A percentile compares a stretch with the other conserved stretches of the same genome.
phyloP scores from a whole-genome alignment of 2,113 vertebrate species.

The Orientallactaga bullata region DNA sequence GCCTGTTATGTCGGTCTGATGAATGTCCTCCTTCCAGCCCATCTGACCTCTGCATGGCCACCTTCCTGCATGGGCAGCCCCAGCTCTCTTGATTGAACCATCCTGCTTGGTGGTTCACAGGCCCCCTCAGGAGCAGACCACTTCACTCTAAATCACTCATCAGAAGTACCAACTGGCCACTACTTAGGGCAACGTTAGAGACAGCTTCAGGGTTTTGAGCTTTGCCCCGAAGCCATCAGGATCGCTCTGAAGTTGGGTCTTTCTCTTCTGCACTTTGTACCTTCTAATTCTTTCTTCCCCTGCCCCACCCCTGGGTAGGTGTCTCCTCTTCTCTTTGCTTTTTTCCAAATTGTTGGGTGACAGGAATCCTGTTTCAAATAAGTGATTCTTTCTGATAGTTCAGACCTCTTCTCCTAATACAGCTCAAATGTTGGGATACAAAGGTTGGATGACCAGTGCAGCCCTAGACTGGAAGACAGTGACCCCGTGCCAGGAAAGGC shows the following conservation, averaged over 20 bases:
- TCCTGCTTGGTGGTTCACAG: neutral
- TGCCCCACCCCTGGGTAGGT: neutral
- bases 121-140: slow-evolving; percentile 4
- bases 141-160: slow-evolving; percentile 61
- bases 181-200: slow-evolving; percentile 53
- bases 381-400: neutral
- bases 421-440: neutral
- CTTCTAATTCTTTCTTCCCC: neutral
- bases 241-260: slow-evolving; percentile 29
- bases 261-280: slow-evolving; percentile 23
- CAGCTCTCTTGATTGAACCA: neutral
- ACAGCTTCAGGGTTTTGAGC: slow-evolving; percentile 71
- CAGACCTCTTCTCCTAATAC: neutral
- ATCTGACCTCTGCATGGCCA: slow-evolving; percentile 31
- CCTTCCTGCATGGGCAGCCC: slow-evolving; percentile 9
- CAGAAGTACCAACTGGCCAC: slow-evolving; percentile 32
- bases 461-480: neutral
- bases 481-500: neutral
- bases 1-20: neutral
- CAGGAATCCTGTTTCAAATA: neutral
- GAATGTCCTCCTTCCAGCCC: slow-evolving; percentile 21
- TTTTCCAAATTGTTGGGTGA: neutral
- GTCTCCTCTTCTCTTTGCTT: neutral
- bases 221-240: slow-evolving; percentile 55
- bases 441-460: neutral